These are phyloP conservation scores for Alsophila aescularia DNA, from an alignment of 2,888 invertebrate genomes.

Conservation along the genomic window DNA sequence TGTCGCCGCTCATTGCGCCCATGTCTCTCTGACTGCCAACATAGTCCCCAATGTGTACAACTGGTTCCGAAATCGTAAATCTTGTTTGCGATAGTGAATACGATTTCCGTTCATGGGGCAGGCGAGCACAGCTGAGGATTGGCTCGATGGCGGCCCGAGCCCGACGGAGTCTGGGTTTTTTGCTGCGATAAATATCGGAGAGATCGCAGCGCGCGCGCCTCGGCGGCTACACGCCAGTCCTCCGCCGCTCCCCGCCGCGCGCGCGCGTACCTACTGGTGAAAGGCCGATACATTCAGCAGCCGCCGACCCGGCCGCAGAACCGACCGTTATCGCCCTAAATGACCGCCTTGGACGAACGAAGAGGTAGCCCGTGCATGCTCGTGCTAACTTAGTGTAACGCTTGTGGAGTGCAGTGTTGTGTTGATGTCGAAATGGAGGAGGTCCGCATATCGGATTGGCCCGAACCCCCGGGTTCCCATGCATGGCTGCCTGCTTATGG, in stretches of 20 bases:
- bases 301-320: slow-evolving; percentile 50
- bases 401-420: slow-evolving; percentile 80
- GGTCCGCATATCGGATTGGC: slow-evolving; percentile 87
- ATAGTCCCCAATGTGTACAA: slow-evolving; percentile 55
- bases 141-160: slow-evolving; percentile 44
- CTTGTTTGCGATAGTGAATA: slow-evolving; percentile 58
- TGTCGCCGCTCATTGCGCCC: slow-evolving; percentile 31
- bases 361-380: slow-evolving; percentile 81
- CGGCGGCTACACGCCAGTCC: slow-evolving; percentile 60
- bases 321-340: slow-evolving; percentile 80
- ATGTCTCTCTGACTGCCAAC: slow-evolving; percentile 29
- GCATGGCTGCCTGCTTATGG: slow-evolving; percentile 93
- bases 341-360: slow-evolving; percentile 79
- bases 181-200: slow-evolving; percentile 63
- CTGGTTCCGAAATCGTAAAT: slow-evolving; percentile 59
- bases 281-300: slow-evolving; percentile 29
- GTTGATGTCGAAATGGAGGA: slow-evolving; percentile 85
- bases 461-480: slow-evolving; percentile 88
- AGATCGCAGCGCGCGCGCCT: slow-evolving; percentile 72
- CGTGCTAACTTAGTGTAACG: slow-evolving; percentile 71
- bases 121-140: slow-evolving; percentile 54
- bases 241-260: slow-evolving; percentile 72
- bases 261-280: slow-evolving; percentile 59
- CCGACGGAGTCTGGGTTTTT: slow-evolving; percentile 54
- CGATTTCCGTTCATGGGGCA: slow-evolving; percentile 60